Percentiles rank a stretch among this genome's conserved stretches.
phyloP scores from a whole-genome alignment of 2,888 invertebrate species.

The Oxytorus armatus region DNA sequence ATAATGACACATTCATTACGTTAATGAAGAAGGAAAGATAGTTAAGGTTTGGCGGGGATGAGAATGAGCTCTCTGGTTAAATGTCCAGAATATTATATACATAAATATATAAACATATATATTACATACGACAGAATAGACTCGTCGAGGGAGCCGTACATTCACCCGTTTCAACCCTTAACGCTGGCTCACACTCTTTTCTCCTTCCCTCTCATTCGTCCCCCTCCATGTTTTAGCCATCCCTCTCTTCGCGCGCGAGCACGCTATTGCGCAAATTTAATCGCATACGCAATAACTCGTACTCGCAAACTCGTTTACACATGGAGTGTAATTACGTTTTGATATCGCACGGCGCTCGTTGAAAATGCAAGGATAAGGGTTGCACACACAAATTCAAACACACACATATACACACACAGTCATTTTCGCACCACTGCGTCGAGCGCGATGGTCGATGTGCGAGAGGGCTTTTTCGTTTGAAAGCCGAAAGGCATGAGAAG shows the following conservation, averaged over 20 bases:
- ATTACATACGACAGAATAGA: slow-evolving; percentile 11
- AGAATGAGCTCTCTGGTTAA: slow-evolving; percentile 32
- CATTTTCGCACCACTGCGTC: neutral
- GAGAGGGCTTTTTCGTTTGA: slow-evolving; percentile 12
- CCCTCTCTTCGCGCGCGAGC: slow-evolving; percentile 55
- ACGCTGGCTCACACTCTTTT: slow-evolving; percentile 42
- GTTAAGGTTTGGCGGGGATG: neutral
- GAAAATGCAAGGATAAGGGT: slow-evolving; percentile 58
- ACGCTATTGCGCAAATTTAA: slow-evolving; percentile 75
- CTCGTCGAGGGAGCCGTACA: slow-evolving; percentile 60
- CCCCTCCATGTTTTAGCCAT: slow-evolving; percentile 32
- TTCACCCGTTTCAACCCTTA: slow-evolving; percentile 56
- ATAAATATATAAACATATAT: slow-evolving; percentile 29
- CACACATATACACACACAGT: neutral
- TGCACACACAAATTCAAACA: neutral
- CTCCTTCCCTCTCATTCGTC: slow-evolving; percentile 47
- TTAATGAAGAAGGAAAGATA: slow-evolving; percentile 40
- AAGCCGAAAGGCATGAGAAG: neutral
- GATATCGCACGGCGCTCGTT: slow-evolving; percentile 69
- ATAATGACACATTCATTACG: slow-evolving; percentile 47
- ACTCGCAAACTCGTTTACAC: slow-evolving; percentile 76
- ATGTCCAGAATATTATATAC: slow-evolving; percentile 30
- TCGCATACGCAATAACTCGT: slow-evolving; percentile 77
- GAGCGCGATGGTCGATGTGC: slow-evolving; percentile 16
- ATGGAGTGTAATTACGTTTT: slow-evolving; percentile 76